Evolutionary conservation across 2,113 vertebrate genomes (phyloP).

Genomic region (Cochlearius cochlearius): DNA sequence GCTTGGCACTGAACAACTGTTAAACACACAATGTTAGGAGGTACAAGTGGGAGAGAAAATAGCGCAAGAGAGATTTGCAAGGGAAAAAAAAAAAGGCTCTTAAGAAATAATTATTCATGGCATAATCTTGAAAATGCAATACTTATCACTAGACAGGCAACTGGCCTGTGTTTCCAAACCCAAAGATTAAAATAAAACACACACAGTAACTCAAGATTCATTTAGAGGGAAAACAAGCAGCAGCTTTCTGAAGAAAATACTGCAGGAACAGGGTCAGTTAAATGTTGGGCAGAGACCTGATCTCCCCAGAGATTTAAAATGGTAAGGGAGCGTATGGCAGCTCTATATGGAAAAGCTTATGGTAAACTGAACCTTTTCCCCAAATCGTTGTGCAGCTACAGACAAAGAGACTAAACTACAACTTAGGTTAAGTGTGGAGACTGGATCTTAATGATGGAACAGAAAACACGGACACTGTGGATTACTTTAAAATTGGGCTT

Average conservation of each 20-base stretch:
- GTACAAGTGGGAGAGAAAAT: not conserved
- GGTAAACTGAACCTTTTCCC: not conserved
- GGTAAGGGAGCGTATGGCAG: not conserved
- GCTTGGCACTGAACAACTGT: not conserved
- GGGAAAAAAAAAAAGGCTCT: not conserved
- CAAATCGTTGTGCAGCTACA: not conserved
- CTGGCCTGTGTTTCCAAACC: not conserved
- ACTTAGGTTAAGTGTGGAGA: not conserved
- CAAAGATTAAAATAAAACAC: not conserved
- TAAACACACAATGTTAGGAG: not conserved
- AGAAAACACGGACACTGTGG: not conserved
- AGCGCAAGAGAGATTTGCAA: not conserved
- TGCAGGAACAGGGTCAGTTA: not conserved
- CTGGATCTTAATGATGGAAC: accelerated
- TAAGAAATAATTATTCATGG: not conserved
- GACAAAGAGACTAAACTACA: not conserved
- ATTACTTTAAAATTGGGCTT: not conserved
- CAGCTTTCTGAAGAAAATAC: not conserved
- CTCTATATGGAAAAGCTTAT: not conserved
- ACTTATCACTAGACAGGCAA: not conserved
- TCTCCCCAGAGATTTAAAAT: not conserved
- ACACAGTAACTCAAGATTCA: not conserved
- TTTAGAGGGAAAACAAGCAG: not conserved
- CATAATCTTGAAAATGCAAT: not conserved
- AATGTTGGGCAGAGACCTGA: not conserved